Percentiles rank a stretch among this genome's conserved stretches.
phyloP scores from a whole-genome alignment of 1,140 invertebrate species.

The Musca vetustissima region DNA sequence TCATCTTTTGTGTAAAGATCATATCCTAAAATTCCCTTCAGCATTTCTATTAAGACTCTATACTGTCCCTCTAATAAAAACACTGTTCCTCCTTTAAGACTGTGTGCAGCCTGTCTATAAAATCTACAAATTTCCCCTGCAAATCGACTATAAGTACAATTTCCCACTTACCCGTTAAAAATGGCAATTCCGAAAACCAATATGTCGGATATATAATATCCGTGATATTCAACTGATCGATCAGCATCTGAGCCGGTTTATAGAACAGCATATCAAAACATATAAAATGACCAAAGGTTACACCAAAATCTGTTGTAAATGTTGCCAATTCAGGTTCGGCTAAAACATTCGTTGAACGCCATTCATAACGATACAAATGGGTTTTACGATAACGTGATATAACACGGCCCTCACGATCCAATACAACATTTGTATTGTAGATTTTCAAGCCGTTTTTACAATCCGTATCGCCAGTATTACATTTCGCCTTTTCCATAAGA shows the following conservation, averaged over 20 bases:
- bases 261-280: slow-evolving; percentile 77
- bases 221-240: slow-evolving; percentile 56
- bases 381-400: slow-evolving; percentile 72
- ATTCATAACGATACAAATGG: slow-evolving; percentile 60
- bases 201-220: slow-evolving; percentile 66
- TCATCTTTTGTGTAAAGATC: no score
- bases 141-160: no score
- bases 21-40: no score
- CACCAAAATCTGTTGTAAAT: slow-evolving; percentile 69
- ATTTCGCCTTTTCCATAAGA: slow-evolving; percentile 42
- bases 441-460: slow-evolving; percentile 51
- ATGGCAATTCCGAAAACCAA: slow-evolving; percentile 74
- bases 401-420: slow-evolving; percentile 62
- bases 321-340: slow-evolving; percentile 47
- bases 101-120: no score
- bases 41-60: no score
- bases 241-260: slow-evolving; percentile 59
- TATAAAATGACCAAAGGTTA: slow-evolving; percentile 72
- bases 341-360: slow-evolving; percentile 28
- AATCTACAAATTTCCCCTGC: no score
- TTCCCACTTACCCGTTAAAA: slow-evolving; percentile 64
- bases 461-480: slow-evolving; percentile 27
- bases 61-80: no score
- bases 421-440: slow-evolving; percentile 73
- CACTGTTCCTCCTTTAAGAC: no score